Evolutionary conservation across 2,797 vertebrate genomes (phyloP).

Genomic region (Cirrhinus mrigala): DNA sequence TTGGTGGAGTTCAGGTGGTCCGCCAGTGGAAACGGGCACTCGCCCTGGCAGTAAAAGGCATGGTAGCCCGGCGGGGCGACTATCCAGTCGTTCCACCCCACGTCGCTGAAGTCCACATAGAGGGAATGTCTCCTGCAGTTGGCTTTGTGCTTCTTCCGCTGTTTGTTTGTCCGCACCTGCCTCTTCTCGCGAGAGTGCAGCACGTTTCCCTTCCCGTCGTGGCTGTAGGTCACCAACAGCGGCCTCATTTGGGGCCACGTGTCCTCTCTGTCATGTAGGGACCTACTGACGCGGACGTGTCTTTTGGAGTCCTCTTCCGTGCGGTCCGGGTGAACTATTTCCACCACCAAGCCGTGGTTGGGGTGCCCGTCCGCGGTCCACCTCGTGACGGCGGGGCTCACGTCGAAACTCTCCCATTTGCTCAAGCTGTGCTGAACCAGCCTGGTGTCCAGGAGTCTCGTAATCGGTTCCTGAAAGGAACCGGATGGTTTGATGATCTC

Average conservation of each 20-base stretch:
- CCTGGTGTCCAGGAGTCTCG: slow-evolving; percentile 95
- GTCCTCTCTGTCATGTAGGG: slow-evolving; percentile 90
- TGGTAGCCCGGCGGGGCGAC: slow-evolving; percentile 97
- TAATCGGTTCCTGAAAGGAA: slow-evolving; percentile 83
- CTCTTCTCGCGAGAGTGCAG: slow-evolving; percentile 93
- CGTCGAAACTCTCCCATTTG: slow-evolving; percentile 98
- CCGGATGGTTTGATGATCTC: slow-evolving; percentile 89
- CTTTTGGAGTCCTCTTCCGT: slow-evolving; percentile 71
- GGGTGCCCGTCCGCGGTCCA: slow-evolving; percentile 89
- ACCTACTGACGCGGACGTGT: slow-evolving; percentile 95
- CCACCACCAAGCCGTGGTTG: slow-evolving; percentile 95
- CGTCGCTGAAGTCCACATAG: slow-evolving; percentile 98
- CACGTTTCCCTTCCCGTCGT: slow-evolving; percentile 93
- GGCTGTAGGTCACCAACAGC: slow-evolving; percentile 94
- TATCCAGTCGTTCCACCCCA: slow-evolving; percentile 99
- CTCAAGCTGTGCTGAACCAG: slow-evolving; percentile 92
- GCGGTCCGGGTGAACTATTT: slow-evolving; percentile 88
- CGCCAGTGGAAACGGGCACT: slow-evolving; percentile 96
- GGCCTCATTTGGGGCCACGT: slow-evolving; percentile 95
- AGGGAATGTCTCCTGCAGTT: slow-evolving; percentile 95
- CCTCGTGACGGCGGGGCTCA: slow-evolving; percentile 92
- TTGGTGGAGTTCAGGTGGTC: slow-evolving; percentile 99
- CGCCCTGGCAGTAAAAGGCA: slow-evolving; percentile 98
- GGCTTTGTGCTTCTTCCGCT: slow-evolving; percentile 90
- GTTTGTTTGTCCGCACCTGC: slow-evolving; percentile 86